These are phyloP conservation scores for Tinea semifulvella DNA, from an alignment of 2,888 invertebrate genomes.

Conservation along the genomic window DNA sequence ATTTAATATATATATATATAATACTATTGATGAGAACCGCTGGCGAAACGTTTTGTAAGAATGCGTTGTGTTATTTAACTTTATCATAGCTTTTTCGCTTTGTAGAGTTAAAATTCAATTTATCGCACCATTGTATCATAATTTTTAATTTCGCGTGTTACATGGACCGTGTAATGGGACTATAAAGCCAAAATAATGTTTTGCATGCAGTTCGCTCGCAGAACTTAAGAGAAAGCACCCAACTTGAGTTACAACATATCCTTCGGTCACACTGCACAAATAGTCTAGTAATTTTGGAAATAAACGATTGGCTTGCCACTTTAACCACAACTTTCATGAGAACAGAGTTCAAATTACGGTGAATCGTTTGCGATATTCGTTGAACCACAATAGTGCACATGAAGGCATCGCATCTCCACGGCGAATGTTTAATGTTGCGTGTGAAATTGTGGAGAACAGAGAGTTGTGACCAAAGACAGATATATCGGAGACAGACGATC, in stretches of 20 bases:
- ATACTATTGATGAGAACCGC: too few relatives aligned
- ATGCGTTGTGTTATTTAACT: too few relatives aligned
- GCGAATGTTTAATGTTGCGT: conserved; percentile 10
- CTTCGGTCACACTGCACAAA: background rate
- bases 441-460: conserved; percentile 8
- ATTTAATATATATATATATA: too few relatives aligned
- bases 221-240: conserved; percentile 1
- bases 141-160: too few relatives aligned
- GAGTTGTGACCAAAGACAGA: background rate
- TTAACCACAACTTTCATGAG: background rate
- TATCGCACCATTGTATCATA: too few relatives aligned
- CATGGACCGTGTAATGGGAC: conserved; percentile 7
- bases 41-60: too few relatives aligned
- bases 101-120: too few relatives aligned
- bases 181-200: conserved; percentile 12
- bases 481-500: too few relatives aligned
- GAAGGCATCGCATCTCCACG: conserved; percentile 3
- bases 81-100: too few relatives aligned
- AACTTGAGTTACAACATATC: conserved; percentile 5
- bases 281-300: background rate
- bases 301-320: background rate
- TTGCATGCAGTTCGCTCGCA: conserved; percentile 9
- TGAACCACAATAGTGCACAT: conserved; percentile 6
- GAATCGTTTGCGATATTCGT: background rate
- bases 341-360: background rate